Evolutionary conservation across 1,140 invertebrate species (phyloP).

Genomic region (Galleria mellonella): DNA sequence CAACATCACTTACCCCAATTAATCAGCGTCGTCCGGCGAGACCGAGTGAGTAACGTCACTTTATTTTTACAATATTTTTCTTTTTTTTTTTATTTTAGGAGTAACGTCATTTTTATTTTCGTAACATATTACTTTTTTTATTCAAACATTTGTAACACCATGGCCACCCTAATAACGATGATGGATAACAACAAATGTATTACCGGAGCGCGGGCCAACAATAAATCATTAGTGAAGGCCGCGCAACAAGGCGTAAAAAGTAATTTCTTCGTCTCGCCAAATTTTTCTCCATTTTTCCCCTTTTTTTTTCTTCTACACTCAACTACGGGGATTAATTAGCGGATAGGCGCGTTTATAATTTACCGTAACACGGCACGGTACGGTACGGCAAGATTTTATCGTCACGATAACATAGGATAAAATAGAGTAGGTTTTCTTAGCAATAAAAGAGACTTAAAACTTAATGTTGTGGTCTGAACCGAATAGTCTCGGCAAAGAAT

Average conservation of each 20-base stretch:
- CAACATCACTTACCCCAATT: too few species aligned
- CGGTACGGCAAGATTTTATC: too few species aligned
- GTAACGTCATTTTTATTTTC: background rate
- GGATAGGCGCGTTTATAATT: slow-evolving; percentile 5
- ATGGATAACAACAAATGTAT: slow-evolving; percentile 37
- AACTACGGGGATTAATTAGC: slow-evolving; percentile 15
- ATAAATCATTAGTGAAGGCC: slow-evolving; percentile 22
- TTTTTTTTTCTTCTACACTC: background rate
- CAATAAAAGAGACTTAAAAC: too few species aligned
- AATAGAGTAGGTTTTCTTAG: too few species aligned
- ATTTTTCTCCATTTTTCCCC: slow-evolving; percentile 4
- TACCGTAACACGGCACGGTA: too few species aligned
- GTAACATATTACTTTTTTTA: background rate
- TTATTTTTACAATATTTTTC: too few species aligned
- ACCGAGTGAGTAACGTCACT: too few species aligned
- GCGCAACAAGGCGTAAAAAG: slow-evolving; percentile 23
- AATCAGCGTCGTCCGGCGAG: too few species aligned
- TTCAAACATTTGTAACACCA: slow-evolving; percentile 6
- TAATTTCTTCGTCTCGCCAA: slow-evolving; percentile 20
- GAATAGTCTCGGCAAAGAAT: too few species aligned
- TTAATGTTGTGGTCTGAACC: too few species aligned
- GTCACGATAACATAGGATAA: too few species aligned
- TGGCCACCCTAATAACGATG: slow-evolving; percentile 28
- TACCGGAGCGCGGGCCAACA: slow-evolving; percentile 22
- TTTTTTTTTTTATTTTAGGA: too few species aligned